phyloP scores from a whole-genome alignment of 2,888 invertebrate genomes.

The Charanyca ferruginea region DNA sequence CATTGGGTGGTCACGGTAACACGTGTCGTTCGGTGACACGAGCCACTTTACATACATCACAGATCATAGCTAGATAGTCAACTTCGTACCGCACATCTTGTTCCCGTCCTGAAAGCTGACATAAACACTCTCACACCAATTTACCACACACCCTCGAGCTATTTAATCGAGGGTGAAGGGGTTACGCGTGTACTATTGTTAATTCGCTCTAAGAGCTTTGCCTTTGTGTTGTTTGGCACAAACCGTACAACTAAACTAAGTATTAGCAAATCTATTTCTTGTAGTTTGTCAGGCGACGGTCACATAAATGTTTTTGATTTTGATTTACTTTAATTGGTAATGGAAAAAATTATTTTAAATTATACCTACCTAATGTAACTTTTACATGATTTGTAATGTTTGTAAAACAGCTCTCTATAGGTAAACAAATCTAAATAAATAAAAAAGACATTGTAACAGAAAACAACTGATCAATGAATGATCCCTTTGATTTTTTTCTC shows the following conservation, averaged over 20 bases:
- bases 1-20: constrained; percentile 72
- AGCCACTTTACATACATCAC: constrained; percentile 70
- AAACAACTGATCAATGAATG: constrained; percentile 33
- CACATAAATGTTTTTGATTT: no score
- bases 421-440: not conserved
- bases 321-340: not conserved
- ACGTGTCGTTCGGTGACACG: constrained; percentile 74
- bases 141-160: constrained; percentile 73
- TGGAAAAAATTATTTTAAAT: not conserved
- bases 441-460: constrained; percentile 14
- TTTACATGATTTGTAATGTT: not conserved
- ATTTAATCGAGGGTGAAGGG: constrained; percentile 73
- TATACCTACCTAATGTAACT: not conserved
- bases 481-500: constrained; percentile 50
- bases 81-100: constrained; percentile 49
- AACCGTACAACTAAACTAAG: constrained; percentile 31
- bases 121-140: constrained; percentile 72
- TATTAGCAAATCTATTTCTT: constrained; percentile 36
- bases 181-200: constrained; percentile 67
- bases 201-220: constrained; percentile 48
- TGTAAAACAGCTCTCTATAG: constrained; percentile 18
- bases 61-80: constrained; percentile 67
- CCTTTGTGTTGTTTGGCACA: constrained; percentile 54
- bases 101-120: constrained; percentile 61
- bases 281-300: constrained; percentile 10